Evolutionary conservation across 2,888 invertebrate species (phyloP).

Genomic region (Tholera decimalis): DNA sequence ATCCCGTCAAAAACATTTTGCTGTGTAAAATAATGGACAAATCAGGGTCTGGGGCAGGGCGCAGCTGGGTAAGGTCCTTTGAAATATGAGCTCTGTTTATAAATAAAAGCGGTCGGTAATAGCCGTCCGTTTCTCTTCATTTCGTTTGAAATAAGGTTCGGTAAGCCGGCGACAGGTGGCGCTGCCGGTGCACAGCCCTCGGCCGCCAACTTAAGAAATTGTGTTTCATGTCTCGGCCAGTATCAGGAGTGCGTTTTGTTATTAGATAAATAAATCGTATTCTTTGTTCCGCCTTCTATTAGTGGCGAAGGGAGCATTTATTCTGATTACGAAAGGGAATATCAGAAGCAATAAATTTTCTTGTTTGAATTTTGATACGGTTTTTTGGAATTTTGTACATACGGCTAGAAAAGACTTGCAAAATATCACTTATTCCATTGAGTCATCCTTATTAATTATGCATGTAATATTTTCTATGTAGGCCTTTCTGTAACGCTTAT

Average conservation of each 20-base stretch:
- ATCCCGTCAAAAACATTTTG: conserved; percentile 62
- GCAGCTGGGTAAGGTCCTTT: conserved; percentile 64
- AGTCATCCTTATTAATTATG: no score
- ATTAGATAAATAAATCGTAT: conserved; percentile 36
- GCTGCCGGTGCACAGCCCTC: conserved; percentile 10
- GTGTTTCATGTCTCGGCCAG: conserved; percentile 33
- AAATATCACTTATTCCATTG: no score
- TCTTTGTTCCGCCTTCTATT: conserved; percentile 12
- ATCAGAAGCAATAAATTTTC: background rate
- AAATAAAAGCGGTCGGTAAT: conserved; percentile 80
- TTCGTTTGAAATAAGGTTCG: conserved; percentile 67
- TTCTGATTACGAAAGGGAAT: conserved; percentile 1
- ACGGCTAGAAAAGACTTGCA: no score
- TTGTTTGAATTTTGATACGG: background rate
- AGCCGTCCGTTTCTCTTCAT: conserved; percentile 79
- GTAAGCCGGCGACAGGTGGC: conserved; percentile 53
- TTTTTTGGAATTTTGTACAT: background rate
- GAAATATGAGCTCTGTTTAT: conserved; percentile 79
- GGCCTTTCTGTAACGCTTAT: no score
- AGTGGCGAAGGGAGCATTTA: background rate
- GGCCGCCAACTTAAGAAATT: conserved; percentile 42
- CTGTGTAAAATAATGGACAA: conserved; percentile 63
- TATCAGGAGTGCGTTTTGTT: conserved; percentile 25
- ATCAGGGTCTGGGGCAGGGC: conserved; percentile 56
- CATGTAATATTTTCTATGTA: no score